A percentile compares a stretch with the other conserved stretches of the same genome.
Evolutionary conservation across 2,797 vertebrate genomes (phyloP).

Genomic region (Agapornis canus): DNA sequence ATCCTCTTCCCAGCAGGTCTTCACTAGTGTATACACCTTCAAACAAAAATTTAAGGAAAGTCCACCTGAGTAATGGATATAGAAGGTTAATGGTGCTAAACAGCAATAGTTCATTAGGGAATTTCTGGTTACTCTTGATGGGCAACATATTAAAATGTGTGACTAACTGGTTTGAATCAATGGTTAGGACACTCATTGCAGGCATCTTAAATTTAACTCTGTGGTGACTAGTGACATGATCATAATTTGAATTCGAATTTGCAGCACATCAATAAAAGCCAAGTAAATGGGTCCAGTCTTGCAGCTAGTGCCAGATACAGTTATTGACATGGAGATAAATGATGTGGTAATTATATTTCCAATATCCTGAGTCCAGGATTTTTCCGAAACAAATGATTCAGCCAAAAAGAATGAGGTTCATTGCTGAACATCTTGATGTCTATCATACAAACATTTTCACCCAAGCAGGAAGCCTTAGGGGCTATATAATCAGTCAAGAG

Average conservation of each 20-base stretch:
- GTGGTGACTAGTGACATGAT: neutral
- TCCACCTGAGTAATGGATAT: neutral
- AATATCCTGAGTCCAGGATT: neutral
- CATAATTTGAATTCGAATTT: constrained; percentile 30
- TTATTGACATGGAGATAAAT: neutral
- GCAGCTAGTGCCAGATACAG: neutral
- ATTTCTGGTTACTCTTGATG: constrained; percentile 36
- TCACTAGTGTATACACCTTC: constrained; percentile 89
- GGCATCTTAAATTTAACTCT: constrained; percentile 14
- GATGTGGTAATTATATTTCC: neutral
- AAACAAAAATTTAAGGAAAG: neutral
- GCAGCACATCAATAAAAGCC: neutral
- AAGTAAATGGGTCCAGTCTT: neutral
- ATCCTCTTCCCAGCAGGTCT: constrained; percentile 96
- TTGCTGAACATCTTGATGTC: neutral
- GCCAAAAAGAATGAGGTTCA: neutral
- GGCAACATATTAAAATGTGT: constrained; percentile 32
- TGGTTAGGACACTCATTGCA: constrained; percentile 12
- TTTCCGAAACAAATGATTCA: neutral
- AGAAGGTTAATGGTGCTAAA: neutral
- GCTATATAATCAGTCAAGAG: neutral
- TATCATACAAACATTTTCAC: neutral
- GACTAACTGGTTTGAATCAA: constrained; percentile 31
- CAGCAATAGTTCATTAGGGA: neutral
- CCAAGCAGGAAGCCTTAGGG: neutral